Evolutionary conservation across 2,113 vertebrate species (phyloP).

Genomic region (Microcebus jonahi): DNA sequence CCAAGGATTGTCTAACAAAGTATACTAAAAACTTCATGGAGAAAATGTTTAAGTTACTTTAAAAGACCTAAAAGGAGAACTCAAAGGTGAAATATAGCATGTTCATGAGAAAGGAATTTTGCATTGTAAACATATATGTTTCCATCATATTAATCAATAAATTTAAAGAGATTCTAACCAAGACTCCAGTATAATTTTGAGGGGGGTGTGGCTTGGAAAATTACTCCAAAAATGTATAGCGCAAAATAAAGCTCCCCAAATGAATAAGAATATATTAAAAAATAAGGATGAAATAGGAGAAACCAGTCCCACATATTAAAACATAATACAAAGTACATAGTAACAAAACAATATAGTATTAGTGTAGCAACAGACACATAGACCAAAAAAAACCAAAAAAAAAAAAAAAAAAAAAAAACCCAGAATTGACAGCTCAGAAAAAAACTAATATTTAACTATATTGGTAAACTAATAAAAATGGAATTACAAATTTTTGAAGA

Average conservation of each 20-base stretch:
- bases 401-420: not conserved
- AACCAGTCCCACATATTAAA: not conserved
- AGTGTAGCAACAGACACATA: not conserved
- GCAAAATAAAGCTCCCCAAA: not conserved
- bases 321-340: not conserved
- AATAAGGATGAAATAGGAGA: not conserved
- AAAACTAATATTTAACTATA: not conserved
- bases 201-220: not conserved
- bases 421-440: not conserved
- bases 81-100: too few species aligned
- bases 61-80: too few species aligned
- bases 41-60: too few species aligned
- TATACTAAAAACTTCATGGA: too few species aligned
- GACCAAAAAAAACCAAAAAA: not conserved
- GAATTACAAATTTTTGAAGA: not conserved
- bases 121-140: not conserved
- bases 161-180: not conserved
- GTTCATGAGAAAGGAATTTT: not conserved
- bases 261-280: not conserved
- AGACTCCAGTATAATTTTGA: not conserved
- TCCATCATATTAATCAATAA: not conserved
- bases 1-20: too few species aligned
- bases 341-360: not conserved
- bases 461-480: not conserved
- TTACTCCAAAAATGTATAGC: not conserved